Conservation (phyloP, 2,888 invertebrate genomes). For the Agrotis segetum region DNA sequence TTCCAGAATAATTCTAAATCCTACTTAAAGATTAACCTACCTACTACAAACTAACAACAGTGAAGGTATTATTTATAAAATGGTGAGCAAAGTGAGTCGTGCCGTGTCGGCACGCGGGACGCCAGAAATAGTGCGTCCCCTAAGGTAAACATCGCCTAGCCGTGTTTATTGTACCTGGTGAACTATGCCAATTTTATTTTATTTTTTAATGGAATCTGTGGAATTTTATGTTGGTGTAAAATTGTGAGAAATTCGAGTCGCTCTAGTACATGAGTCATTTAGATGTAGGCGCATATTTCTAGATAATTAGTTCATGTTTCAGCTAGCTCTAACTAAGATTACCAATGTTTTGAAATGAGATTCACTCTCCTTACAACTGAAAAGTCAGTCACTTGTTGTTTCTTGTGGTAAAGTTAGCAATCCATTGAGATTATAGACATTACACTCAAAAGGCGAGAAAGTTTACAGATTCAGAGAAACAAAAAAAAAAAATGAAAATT, state of each 20-base stretch:
- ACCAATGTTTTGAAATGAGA: too few species aligned
- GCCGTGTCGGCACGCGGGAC: constrained; percentile 65
- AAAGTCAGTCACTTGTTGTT: neutral
- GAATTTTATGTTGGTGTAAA: constrained; percentile 7
- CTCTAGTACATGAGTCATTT: neutral
- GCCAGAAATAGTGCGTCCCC: constrained; percentile 64
- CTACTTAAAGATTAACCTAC: constrained; percentile 8
- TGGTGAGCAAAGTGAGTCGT: constrained; percentile 50
- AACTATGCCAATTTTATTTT: constrained; percentile 60
- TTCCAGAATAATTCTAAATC: constrained; percentile 11
- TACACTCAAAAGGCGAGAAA: too few species aligned
- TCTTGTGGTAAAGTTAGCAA: too few species aligned
- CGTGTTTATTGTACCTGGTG: constrained; percentile 64
- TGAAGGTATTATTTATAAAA: constrained; percentile 62
- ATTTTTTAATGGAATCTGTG: constrained; percentile 24
- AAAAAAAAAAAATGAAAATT: too few species aligned
- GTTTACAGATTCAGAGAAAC: neutral
- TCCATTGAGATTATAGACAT: too few species aligned
- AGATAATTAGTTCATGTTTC: neutral
- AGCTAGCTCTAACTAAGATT: neutral
- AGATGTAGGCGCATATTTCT: neutral
- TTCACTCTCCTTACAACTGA: too few species aligned
- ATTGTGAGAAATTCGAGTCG: neutral
- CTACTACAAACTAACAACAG: constrained; percentile 34
- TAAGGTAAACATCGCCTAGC: constrained; percentile 64